Evolutionary conservation across 2,888 invertebrate genomes (phyloP).

Genomic region (Herminia tarsipennalis): DNA sequence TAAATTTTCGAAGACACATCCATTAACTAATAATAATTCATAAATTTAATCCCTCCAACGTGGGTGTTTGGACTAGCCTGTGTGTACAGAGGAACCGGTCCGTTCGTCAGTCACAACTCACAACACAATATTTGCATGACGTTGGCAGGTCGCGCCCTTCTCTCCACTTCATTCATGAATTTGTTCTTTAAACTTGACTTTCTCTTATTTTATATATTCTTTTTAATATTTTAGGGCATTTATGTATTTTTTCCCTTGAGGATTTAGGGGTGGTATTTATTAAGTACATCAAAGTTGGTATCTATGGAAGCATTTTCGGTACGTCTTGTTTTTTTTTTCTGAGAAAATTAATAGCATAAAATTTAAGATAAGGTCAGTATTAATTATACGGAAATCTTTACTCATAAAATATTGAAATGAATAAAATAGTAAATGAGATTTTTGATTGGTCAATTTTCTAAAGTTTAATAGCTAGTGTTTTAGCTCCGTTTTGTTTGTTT

Average conservation of each 20-base stretch:
- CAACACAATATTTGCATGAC: conserved; percentile 72
- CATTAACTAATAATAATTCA: conserved; percentile 42
- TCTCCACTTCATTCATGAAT: conserved; percentile 63
- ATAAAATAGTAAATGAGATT: conserved; percentile 40
- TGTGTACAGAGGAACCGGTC: conserved; percentile 72
- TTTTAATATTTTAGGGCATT: too few relatives aligned
- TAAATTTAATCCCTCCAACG: conserved; percentile 47
- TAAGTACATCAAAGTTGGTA: too few relatives aligned
- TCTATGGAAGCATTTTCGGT: too few relatives aligned
- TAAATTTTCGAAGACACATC: conserved; percentile 19
- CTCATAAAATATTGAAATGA: conserved; percentile 38
- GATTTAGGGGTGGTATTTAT: too few relatives aligned
- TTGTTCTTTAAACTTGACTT: conserved; percentile 37
- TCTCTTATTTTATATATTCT: conserved; percentile 32
- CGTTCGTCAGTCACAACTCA: conserved; percentile 52
- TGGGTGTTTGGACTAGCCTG: conserved; percentile 54
- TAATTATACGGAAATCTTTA: conserved; percentile 42
- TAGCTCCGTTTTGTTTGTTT: neutral
- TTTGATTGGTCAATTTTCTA: conserved; percentile 45
- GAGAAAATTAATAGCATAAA: too few relatives aligned
- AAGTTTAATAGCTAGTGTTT: conserved; percentile 4
- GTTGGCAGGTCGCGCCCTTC: conserved; percentile 56
- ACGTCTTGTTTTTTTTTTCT: too few relatives aligned
- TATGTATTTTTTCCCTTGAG: too few relatives aligned
- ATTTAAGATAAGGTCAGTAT: conserved; percentile 33